Percentiles rank a stretch among this genome's conserved stretches.
Evolutionary conservation across 2,888 invertebrate genomes (phyloP).

Genomic region (Meiosimyza decipiens): DNA sequence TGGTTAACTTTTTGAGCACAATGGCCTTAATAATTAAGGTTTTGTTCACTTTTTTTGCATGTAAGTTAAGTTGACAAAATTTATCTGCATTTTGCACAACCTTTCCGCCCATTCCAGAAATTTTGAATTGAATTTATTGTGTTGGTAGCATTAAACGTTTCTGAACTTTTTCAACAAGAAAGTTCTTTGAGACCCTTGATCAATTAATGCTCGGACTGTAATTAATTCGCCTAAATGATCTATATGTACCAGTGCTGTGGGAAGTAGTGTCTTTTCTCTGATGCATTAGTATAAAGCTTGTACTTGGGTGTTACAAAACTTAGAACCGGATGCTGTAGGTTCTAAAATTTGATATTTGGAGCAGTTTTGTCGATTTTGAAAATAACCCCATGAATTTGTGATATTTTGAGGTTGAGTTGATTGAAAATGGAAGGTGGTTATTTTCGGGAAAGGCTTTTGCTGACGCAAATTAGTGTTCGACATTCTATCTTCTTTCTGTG

Average conservation of each 20-base stretch:
- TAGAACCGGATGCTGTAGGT: no score
- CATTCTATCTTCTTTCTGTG: no score
- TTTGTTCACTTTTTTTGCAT: neutral
- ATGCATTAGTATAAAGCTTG: neutral
- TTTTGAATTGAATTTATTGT: slow-evolving; percentile 3
- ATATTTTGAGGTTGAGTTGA: no score
- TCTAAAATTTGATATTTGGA: no score
- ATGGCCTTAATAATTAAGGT: neutral
- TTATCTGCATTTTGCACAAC: slow-evolving; percentile 17
- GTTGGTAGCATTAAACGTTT: slow-evolving; percentile 15
- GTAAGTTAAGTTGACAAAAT: slow-evolving; percentile 11
- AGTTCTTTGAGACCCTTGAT: slow-evolving; percentile 33
- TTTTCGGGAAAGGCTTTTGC: no score
- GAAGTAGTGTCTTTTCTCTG: slow-evolving; percentile 6
- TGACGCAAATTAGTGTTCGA: no score
- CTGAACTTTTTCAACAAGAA: slow-evolving; percentile 27
- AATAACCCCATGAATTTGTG: no score
- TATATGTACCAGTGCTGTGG: slow-evolving; percentile 14
- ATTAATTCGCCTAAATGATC: slow-evolving; percentile 11
- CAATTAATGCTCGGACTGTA: slow-evolving; percentile 33
- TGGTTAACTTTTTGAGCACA: neutral
- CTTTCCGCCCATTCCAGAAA: slow-evolving; percentile 22
- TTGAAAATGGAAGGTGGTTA: no score
- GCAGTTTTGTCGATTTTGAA: no score
- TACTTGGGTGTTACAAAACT: no score